Conservation (phyloP, 2,113 vertebrate genomes). For the Passer montanus region DNA sequence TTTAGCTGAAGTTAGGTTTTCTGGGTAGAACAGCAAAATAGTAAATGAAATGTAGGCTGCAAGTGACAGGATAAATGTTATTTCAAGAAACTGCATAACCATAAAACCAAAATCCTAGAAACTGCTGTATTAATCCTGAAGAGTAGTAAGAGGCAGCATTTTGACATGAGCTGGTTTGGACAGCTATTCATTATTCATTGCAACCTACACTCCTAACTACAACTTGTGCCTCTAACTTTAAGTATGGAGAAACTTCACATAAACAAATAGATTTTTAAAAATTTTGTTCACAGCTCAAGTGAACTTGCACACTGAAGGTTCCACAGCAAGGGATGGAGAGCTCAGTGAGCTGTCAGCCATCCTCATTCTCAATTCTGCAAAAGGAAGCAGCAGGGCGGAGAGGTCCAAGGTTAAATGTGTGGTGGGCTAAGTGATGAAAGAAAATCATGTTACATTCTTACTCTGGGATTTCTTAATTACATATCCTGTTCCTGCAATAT, state of each 20-base stretch:
- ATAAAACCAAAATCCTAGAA: neutral
- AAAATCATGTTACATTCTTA: neutral
- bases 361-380: neutral
- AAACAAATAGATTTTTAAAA: neutral
- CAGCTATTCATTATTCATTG: neutral
- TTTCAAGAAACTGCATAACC: neutral
- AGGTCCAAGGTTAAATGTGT: slow-evolving; percentile 18
- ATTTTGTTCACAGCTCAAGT: neutral
- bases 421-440: neutral
- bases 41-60: neutral
- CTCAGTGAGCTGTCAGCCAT: neutral
- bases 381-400: neutral
- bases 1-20: neutral
- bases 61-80: neutral
- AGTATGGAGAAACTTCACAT: neutral
- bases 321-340: neutral
- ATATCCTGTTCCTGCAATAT: neutral
- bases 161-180: neutral
- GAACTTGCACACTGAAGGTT: neutral
- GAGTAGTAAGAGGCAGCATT: neutral
- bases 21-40: neutral
- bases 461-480: neutral
- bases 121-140: neutral
- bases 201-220: neutral
- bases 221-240: neutral